Evolutionary conservation across 2,888 invertebrate genomes (phyloP), one percentile per base, ranked within the genome.

Genomic region (Diploptera punctata): DNA sequence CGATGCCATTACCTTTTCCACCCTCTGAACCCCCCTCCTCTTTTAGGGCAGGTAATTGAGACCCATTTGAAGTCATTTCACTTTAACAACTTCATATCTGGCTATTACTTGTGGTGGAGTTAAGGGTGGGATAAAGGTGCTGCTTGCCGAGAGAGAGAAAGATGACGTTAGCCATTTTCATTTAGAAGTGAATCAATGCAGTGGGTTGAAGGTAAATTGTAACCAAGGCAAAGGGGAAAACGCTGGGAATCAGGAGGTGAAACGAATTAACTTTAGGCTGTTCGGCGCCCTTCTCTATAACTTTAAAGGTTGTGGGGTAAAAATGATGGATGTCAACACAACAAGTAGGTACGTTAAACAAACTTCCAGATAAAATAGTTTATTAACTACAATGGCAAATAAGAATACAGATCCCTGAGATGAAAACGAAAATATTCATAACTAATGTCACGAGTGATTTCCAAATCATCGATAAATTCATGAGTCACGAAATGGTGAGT

Each of bases 81-180:
- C 77, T 76, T 76, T 75, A 77, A 75, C 76, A 77, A 75, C 76
- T 76, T 77, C 76, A 77, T 77, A 77, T 76, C 77, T 77, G 73
- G 70, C 76, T 70, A 75, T 76, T 77, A 76, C 76, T 76, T 76
- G 75, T 65, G 75, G 76, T 68, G 70, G 67, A 70, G 72, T 72
- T 73, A 70, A 73, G 60, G 67, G 70, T 73, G 70, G 73, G 69
- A 68, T 62, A 67, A 68, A 65, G 62, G 62, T 62, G 62, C 21
- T 38, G 38, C 62, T 38, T 18, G 18, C 31, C 31, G 67, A 47
- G 24, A 18, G 67, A 21, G 43, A 10, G 43, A 54, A 68, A 57
- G 68, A 68, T 68, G 68, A 68, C 68, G 68, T 68, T 57, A 43
- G 26, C 68, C 68, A 68, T 68, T 68, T 65, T 65, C 65, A 65